A percentile compares a stretch with the other conserved stretches of the same genome.
These are phyloP conservation scores for Lutjanus campechanus DNA, from an alignment of 2,797 vertebrate genomes.

Conservation along the genomic window DNA sequence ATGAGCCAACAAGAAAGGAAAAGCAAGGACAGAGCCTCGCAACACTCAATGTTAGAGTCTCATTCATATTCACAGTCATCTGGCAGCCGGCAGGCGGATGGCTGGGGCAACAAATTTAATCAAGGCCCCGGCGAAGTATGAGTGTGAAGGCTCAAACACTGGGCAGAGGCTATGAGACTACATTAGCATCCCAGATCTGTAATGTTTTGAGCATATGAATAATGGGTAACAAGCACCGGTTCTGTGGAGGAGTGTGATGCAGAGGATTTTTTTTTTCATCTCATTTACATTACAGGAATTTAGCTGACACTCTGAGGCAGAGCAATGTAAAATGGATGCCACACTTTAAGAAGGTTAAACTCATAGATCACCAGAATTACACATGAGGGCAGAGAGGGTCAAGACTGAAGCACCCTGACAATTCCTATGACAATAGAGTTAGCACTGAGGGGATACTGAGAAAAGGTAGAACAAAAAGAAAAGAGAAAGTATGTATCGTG, in stretches of 20 bases:
- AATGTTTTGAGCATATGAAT: constrained; percentile 59
- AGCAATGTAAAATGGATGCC: background rate
- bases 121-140: constrained; percentile 65
- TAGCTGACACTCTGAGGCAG: constrained; percentile 20
- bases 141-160: constrained; percentile 60
- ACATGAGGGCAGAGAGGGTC: background rate
- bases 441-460: background rate
- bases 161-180: constrained; percentile 57
- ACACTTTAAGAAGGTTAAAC: constrained; percentile 25
- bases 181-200: constrained; percentile 65
- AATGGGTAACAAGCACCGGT: constrained; percentile 48
- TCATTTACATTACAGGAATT: constrained; percentile 51
- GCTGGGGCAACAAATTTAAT: constrained; percentile 74
- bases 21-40: constrained; percentile 69
- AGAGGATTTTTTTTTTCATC: constrained; percentile 38
- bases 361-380: constrained; percentile 16
- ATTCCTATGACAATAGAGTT: background rate
- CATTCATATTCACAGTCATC: constrained; percentile 80
- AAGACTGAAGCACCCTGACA: background rate
- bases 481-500: background rate
- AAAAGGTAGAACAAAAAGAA: background rate
- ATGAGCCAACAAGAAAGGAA: constrained; percentile 74
- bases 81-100: constrained; percentile 59
- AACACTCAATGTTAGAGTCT: constrained; percentile 70
- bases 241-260: constrained; percentile 31